Percentiles rank a stretch among this genome's conserved stretches.
Evolutionary conservation across 2,113 vertebrate genomes (phyloP).

Genomic region (Anseranas semipalmata): DNA sequence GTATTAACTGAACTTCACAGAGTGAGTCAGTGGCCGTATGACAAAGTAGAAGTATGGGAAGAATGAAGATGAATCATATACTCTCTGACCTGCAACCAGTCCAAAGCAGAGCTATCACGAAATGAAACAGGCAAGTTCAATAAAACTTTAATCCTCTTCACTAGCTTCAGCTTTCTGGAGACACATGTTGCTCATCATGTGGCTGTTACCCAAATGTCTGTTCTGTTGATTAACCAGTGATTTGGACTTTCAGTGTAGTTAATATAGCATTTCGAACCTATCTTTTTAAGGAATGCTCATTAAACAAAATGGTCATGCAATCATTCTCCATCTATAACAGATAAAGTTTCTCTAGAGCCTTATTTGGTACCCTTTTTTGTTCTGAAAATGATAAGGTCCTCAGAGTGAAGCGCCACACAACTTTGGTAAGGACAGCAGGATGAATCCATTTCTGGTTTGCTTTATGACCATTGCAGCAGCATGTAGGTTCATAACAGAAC

Average conservation of each 20-base stretch:
- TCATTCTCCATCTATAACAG: not conserved
- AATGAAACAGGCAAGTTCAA: not conserved
- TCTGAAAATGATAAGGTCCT: not conserved
- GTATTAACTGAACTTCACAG: not conserved
- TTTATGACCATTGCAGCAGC: fast-evolving
- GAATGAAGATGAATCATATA: not conserved
- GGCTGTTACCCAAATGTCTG: not conserved
- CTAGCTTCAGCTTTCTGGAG: not conserved
- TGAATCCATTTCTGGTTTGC: fast-evolving
- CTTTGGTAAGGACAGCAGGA: not conserved
- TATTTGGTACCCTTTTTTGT: not conserved
- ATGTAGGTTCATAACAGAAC: not conserved
- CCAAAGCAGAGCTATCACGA: not conserved
- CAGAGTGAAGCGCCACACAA: not conserved
- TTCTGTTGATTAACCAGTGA: not conserved
- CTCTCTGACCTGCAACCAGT: not conserved
- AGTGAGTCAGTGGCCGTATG: not conserved
- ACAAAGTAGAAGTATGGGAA: not conserved
- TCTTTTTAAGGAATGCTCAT: not conserved
- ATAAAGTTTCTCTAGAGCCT: not conserved
- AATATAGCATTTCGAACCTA: not conserved
- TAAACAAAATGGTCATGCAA: not conserved
- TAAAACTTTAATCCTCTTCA: not conserved
- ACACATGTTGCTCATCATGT: not conserved
- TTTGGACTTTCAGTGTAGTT: not conserved